Conservation (phyloP, 2,113 vertebrate genomes). For the Nothocercus nigrocapillus region DNA sequence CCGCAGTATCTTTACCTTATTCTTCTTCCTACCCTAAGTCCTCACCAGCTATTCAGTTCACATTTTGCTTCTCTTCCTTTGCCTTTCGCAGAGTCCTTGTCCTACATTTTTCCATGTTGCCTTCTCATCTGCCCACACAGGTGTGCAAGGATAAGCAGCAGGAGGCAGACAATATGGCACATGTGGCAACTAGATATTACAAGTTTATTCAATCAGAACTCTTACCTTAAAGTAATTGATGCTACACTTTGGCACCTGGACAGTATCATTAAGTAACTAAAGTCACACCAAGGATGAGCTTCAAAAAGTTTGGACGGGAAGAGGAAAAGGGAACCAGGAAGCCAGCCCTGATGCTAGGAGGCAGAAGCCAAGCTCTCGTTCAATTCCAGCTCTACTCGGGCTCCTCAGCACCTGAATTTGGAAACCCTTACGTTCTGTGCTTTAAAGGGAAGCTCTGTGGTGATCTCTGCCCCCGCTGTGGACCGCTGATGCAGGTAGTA, state of each 20-base stretch:
- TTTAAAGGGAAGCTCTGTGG: not conserved
- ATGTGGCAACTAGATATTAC: not conserved
- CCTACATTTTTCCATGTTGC: not conserved
- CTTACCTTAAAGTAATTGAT: not conserved
- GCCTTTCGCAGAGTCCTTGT: not conserved
- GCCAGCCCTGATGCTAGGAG: not conserved
- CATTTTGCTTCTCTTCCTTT: not conserved
- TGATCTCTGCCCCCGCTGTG: not conserved
- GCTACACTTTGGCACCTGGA: not conserved
- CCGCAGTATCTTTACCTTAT: not conserved
- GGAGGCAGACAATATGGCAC: not conserved
- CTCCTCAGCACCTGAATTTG: not conserved
- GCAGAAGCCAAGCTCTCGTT: not conserved
- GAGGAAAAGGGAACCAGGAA: not conserved
- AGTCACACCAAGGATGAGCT: not conserved
- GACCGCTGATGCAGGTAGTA: not conserved
- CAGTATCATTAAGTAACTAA: not conserved
- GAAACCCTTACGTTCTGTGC: not conserved
- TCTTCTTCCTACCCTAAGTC: not conserved
- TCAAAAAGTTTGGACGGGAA: not conserved
- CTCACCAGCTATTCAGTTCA: not conserved
- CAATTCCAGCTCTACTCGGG: not conserved
- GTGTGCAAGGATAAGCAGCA: rapidly evolving
- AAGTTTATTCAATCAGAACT: not conserved
- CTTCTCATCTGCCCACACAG: not conserved